These are phyloP conservation scores for Yponomeuta evonymella DNA, from an alignment of 2,888 invertebrate genomes.

Conservation along the genomic window DNA sequence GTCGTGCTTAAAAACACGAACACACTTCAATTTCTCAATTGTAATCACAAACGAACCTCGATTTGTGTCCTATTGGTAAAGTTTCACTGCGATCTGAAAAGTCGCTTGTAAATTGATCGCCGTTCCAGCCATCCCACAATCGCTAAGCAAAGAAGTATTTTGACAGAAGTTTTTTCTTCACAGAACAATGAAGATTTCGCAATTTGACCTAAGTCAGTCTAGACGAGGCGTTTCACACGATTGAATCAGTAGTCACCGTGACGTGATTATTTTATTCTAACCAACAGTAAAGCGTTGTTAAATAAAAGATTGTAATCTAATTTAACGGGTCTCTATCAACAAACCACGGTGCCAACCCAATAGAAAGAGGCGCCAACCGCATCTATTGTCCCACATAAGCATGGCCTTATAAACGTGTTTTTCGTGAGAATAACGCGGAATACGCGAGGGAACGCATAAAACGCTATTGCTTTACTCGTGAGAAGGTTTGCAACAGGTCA, in stretches of 20 bases:
- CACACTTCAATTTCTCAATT: too few species aligned
- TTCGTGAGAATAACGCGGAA: neutral
- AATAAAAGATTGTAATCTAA: slow-evolving; percentile 13
- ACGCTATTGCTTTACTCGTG: neutral
- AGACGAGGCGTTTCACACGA: slow-evolving; percentile 4
- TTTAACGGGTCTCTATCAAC: slow-evolving; percentile 6
- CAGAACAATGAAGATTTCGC: neutral
- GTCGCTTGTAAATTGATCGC: too few species aligned
- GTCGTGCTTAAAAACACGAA: too few species aligned
- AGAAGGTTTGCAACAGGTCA: neutral
- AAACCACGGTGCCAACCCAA: neutral
- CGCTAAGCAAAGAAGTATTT: too few species aligned
- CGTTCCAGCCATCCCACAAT: too few species aligned
- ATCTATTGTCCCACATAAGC: neutral
- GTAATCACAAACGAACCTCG: too few species aligned
- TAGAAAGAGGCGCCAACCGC: neutral
- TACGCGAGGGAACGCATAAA: neutral
- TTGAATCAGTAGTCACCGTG: slow-evolving; percentile 6
- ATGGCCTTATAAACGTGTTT: neutral
- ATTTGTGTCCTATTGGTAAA: too few species aligned
- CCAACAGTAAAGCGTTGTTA: slow-evolving; percentile 11
- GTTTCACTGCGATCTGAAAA: too few species aligned
- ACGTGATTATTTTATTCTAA: slow-evolving; percentile 5
- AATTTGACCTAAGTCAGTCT: neutral
- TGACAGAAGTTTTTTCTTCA: too few species aligned